Evolutionary conservation across 92 coral and sea anemone species (phyloP).

Genomic region (Paramuricea clavata): DNA sequence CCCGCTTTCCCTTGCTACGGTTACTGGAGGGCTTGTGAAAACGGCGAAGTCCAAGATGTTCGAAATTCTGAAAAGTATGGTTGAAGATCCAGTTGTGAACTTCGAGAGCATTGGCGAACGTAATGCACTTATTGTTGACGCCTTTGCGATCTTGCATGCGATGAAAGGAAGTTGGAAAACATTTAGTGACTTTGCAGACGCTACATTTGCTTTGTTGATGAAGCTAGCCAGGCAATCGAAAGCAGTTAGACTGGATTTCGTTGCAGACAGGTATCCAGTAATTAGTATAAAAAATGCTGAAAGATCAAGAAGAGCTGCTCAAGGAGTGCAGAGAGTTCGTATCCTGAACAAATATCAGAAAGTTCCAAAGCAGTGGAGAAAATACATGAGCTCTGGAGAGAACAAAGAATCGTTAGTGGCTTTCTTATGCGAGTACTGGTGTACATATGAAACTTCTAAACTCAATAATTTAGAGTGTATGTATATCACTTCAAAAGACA

Average conservation of each 20-base stretch:
- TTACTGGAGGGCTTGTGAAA: constrained; percentile 47
- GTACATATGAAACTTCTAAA: constrained; percentile 26
- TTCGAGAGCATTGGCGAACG: constrained; percentile 29
- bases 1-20: constrained; percentile 50
- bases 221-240: constrained; percentile 48
- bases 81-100: constrained; percentile 52
- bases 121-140: constrained; percentile 56
- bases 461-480: constrained; percentile 38
- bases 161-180: constrained; percentile 58
- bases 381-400: too few relatives aligned
- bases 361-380: too few relatives aligned
- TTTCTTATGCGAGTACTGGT: too few relatives aligned
- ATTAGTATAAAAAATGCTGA: constrained; percentile 59
- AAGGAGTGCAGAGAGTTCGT: too few relatives aligned
- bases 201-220: constrained; percentile 43
- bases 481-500: constrained; percentile 57
- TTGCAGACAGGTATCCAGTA: constrained; percentile 49
- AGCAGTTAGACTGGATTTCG: constrained; percentile 61
- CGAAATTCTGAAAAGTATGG: constrained; percentile 33
- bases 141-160: constrained; percentile 53
- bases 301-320: too few relatives aligned
- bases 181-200: constrained; percentile 59
- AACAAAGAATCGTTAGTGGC: too few relatives aligned
- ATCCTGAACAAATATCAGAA: too few relatives aligned
- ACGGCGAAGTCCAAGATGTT: constrained; percentile 59